These are phyloP conservation scores for Phocides pigmalion DNA, from an alignment of 1,140 invertebrate species.

Conservation along the genomic window DNA sequence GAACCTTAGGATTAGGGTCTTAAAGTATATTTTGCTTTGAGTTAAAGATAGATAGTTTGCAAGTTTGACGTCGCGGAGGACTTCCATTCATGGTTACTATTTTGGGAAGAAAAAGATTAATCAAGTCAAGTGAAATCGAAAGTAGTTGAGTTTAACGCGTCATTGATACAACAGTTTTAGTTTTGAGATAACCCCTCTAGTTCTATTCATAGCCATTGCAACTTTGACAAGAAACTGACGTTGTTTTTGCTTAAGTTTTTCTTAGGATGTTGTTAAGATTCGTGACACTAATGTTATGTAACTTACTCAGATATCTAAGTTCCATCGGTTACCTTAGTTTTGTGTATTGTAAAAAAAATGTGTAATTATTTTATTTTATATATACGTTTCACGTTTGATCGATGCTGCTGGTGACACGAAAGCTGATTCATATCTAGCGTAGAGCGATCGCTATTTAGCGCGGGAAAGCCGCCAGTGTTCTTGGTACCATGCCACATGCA, in stretches of 20 bases:
- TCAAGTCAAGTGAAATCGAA: slow-evolving; percentile 50
- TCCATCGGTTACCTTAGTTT: no score
- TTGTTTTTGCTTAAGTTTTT: slow-evolving; percentile 25
- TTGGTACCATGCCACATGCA: no score
- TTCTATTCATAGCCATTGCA: not conserved
- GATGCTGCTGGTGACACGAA: no score
- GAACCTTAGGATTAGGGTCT: not conserved
- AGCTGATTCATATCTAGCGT: no score
- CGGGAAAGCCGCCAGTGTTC: no score
- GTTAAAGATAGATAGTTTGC: not conserved
- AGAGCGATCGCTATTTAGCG: no score
- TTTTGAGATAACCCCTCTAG: not conserved
- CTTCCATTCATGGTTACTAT: slow-evolving; percentile 46
- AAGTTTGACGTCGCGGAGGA: slow-evolving; percentile 10
- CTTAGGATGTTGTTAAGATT: no score
- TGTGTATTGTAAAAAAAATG: no score
- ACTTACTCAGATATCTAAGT: not conserved
- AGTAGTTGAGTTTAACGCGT: slow-evolving; percentile 43
- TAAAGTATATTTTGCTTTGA: slow-evolving; percentile 1
- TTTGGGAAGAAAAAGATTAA: slow-evolving; percentile 48
- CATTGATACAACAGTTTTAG: slow-evolving; percentile 5
- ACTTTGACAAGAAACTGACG: slow-evolving; percentile 11
- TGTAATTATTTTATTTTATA: no score
- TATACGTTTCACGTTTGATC: no score
- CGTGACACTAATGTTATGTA: not conserved